Base-by-base conservation (phyloP, 2,888 invertebrate genomes). In the Scaptomyza flava region DNA sequence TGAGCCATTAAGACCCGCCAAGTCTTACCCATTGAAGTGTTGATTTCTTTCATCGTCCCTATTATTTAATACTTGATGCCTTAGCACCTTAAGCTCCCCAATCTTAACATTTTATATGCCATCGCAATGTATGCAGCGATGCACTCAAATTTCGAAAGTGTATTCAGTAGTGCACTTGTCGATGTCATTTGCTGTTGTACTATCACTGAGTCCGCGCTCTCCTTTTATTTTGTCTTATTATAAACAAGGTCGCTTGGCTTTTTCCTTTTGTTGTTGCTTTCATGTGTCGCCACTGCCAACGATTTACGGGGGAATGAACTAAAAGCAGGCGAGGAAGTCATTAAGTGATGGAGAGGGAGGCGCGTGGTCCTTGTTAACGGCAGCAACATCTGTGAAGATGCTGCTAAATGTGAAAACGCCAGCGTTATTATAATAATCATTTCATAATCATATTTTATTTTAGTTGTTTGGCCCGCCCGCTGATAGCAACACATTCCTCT, bases 381-480 rank as follows among this genome's bases (percentile, higher is more conserved):
- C 83, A 84, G 69, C 83, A 87, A 89, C 89, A 89, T 89, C 89
- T 89, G 89, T 88, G 88, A 87, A 81, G 78, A 87, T 81, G 81
- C 72, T 68, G 68, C 57, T 79, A 76, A 79, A 75, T 67, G 68
- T 70, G 73, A 67, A 75, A 85, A 75, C 72, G 80, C 82, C 84
- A 79, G 76, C 81, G 87, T 90, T 89, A 89, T 90, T 88, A 89
- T 89, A 81, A 90, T 89, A 88, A 90, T 90, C 83, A 89, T 90
- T 90, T 89, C 88, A 89, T 89, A 90, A 90, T 89, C 90, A 90
- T 89, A 89, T 87, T 89, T 89, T 75, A 79, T 73, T 83, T 83
- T 80, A 76, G 73, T 81, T 82, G 77, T 75, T 61, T 69, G 51
- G 69, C 52, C 69, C 79, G 77, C 78, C 79, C 76, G 68, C 68